Conservation (phyloP, 2,888 invertebrate genomes). For the Syrista parreyssii region DNA sequence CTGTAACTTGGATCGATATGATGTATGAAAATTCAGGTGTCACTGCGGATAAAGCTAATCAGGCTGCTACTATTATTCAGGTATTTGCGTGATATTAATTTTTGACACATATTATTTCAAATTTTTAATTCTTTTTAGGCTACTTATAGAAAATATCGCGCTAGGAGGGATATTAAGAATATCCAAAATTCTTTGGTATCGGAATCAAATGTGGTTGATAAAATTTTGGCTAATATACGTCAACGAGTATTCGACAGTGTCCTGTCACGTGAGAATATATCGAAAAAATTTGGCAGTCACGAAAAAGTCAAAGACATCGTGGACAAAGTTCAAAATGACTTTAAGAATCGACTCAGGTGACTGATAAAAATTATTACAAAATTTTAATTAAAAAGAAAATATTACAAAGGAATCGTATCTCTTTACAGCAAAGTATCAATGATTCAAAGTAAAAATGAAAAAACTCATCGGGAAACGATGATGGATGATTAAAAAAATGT, state of each 20-base stretch:
- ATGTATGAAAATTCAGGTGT: conserved; percentile 47
- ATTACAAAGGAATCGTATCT: not conserved
- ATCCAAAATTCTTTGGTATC: conserved; percentile 22
- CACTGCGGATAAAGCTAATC: conserved; percentile 38
- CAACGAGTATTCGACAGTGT: conserved; percentile 41
- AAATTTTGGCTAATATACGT: conserved; percentile 40
- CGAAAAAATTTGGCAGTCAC: conserved; percentile 37
- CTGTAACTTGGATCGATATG: conserved; percentile 50
- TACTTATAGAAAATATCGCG: conserved; percentile 36
- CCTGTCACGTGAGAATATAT: conserved; percentile 34
- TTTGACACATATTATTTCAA: not conserved
- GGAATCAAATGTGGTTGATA: conserved; percentile 37
- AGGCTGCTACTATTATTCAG: conserved; percentile 52
- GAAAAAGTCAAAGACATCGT: conserved; percentile 32
- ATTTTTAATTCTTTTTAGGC: conserved; percentile 22
- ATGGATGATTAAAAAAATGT: not conserved
- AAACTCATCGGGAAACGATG: not conserved
- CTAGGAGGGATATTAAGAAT: conserved; percentile 19
- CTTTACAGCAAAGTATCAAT: not conserved
- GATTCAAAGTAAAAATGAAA: not conserved
- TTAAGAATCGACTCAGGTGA: conserved; percentile 37
- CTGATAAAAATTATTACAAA: conserved; percentile 16
- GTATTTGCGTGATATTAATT: conserved; percentile 26
- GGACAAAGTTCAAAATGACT: conserved; percentile 36
- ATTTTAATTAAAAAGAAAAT: not conserved